A percentile compares a stretch with the other conserved stretches of the same genome.
These are phyloP conservation scores for Rhagoletis pomonella DNA, from an alignment of 1,140 invertebrate species.

Conservation along the genomic window DNA sequence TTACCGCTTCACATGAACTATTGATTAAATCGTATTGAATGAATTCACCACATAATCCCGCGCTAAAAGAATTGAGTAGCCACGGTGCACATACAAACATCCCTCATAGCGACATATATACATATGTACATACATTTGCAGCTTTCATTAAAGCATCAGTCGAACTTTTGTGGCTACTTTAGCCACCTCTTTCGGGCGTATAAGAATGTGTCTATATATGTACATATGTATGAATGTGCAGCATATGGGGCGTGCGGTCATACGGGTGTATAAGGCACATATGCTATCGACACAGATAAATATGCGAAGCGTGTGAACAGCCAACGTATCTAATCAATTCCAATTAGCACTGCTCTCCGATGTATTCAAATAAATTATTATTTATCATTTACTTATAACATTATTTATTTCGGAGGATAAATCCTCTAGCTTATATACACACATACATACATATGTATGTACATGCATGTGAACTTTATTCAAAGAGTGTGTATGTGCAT, in stretches of 20 bases:
- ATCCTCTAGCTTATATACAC: background rate
- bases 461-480: background rate
- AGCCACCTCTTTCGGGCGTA: background rate
- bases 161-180: background rate
- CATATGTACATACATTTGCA: background rate
- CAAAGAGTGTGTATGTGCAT: no score
- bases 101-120: no score
- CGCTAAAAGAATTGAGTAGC: background rate
- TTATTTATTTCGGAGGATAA: constrained; percentile 63
- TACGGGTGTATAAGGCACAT: constrained; percentile 59
- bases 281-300: constrained; percentile 72
- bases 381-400: constrained; percentile 71
- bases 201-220: background rate
- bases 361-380: constrained; percentile 72
- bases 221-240: background rate
- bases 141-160: constrained; percentile 13
- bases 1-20: background rate
- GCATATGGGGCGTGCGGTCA: background rate
- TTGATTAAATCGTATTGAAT: constrained; percentile 18
- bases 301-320: constrained; percentile 66
- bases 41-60: background rate
- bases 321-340: constrained; percentile 68
- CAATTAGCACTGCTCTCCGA: constrained; percentile 72
- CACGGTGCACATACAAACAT: background rate
- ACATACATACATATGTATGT: background rate